Percentiles rank a stretch among this genome's conserved stretches.
These are phyloP conservation scores for Hipposideros armiger DNA, from an alignment of 2,113 vertebrate genomes.

Conservation along the genomic window DNA sequence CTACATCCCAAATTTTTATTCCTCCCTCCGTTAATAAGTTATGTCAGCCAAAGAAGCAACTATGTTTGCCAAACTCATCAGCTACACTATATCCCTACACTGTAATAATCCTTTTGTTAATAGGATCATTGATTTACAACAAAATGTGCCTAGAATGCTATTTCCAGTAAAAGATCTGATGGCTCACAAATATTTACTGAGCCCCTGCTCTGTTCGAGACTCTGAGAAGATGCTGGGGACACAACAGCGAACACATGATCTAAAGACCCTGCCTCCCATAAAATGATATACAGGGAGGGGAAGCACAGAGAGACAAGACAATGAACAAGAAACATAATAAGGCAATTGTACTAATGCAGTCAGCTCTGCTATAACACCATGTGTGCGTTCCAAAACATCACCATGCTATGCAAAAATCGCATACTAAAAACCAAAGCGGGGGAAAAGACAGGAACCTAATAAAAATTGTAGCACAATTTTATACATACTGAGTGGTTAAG, in stretches of 20 bases:
- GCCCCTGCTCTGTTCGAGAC: neutral
- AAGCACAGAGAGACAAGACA: neutral
- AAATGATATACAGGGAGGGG: neutral
- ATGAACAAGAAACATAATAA: neutral
- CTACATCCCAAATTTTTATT: neutral
- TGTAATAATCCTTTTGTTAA: conserved; percentile 2
- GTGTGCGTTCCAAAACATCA: neutral
- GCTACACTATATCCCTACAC: neutral
- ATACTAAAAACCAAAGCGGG: neutral
- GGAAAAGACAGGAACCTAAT: neutral
- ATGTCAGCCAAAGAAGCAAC: neutral
- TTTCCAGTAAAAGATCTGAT: neutral
- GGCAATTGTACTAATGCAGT: neutral
- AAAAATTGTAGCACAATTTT: neutral
- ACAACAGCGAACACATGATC: neutral
- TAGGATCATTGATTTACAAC: neutral
- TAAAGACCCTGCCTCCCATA: neutral
- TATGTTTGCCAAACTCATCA: neutral
- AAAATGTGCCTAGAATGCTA: neutral
- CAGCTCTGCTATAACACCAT: neutral
- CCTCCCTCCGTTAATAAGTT: neutral
- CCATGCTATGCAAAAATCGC: neutral
- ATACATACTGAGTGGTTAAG: neutral
- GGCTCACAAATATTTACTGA: neutral
- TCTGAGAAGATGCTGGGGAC: neutral